Base-by-base conservation (phyloP, 2,113 vertebrate genomes). In the Lipophrys pholis region DNA sequence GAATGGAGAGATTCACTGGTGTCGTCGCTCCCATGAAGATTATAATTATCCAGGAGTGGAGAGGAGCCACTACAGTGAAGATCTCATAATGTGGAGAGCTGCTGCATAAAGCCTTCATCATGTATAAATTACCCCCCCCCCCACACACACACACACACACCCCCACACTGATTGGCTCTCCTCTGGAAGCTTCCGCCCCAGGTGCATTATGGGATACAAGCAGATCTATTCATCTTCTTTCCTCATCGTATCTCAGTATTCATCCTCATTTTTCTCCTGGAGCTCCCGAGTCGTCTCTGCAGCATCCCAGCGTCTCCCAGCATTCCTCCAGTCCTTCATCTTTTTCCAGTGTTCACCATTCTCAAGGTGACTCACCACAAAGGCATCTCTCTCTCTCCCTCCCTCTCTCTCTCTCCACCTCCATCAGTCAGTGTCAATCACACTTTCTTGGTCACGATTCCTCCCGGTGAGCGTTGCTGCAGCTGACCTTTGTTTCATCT, bases 281-380 rank as follows among this genome's bases (percentile, higher is more conserved):
- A n/a, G 21, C 66, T 46, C 36, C n/a, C n/a, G n/a, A n/a, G n/a
- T n/a, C n/a, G n/a, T n/a, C n/a, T n/a, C n/a, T n/a, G n/a, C n/a
- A n/a, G n/a, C n/a, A n/a, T n/a, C n/a, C n/a, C n/a, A n/a, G n/a
- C n/a, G 16, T 65, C 15, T 38, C 71, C 55, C 48, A 65, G 49
- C 35, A 68, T 57, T 73, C 55, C 69, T 56, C 36, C 7, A 14
- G 45, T 73, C 71, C 73, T 78, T 54, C 60, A 76, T 69, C 42
- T 59, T 30, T 78, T 75, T 21, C 46, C 51, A 15, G 39, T 16
- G 0, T 62, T 71, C 78, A 59, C 69, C 48, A 63, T 61, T 83
- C 77, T 85, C 85, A 91, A 90, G 87, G 84, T 91, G 84, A 92
- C 84, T 86, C 82, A 63, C 68, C 53, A 64, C 65, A 49, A 42